A percentile compares a stretch with the other conserved stretches of the same genome.
Conservation (phyloP, 1,140 invertebrate species). For the Drosophila rhopaloa region DNA sequence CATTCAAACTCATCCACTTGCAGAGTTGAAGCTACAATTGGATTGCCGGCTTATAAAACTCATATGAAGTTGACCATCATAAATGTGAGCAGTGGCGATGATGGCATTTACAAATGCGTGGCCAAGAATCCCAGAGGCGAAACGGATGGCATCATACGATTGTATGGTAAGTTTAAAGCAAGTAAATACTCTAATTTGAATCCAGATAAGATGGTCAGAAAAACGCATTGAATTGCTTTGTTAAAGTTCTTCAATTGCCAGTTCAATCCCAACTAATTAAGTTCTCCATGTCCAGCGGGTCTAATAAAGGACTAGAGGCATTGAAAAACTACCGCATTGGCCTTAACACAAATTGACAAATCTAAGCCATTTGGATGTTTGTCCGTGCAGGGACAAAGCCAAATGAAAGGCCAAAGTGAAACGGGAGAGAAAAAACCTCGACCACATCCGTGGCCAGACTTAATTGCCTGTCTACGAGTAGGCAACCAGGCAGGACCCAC, state of each 20-base stretch:
- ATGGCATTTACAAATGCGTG: slow-evolving; percentile 94
- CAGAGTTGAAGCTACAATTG: slow-evolving; percentile 88
- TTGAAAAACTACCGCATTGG: slow-evolving; percentile 70
- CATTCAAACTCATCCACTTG: not conserved
- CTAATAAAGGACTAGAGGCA: slow-evolving; percentile 23
- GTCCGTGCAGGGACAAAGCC: slow-evolving; percentile 50
- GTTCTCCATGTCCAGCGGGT: slow-evolving; percentile 31
- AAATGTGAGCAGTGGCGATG: slow-evolving; percentile 91
- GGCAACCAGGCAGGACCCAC: slow-evolving; percentile 20
- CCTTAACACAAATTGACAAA: slow-evolving; percentile 79
- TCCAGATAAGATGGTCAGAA: slow-evolving; percentile 12
- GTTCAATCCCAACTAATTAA: slow-evolving; percentile 57
- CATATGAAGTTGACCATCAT: slow-evolving; percentile 93
- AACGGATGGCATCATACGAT: slow-evolving; percentile 94
- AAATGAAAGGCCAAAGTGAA: slow-evolving; percentile 36
- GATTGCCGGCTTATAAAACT: slow-evolving; percentile 91
- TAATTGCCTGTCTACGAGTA: slow-evolving; percentile 61
- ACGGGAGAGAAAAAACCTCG: slow-evolving; percentile 53
- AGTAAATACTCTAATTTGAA: slow-evolving; percentile 7
- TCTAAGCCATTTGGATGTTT: slow-evolving; percentile 67
- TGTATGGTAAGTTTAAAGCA: slow-evolving; percentile 91
- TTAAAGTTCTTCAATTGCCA: slow-evolving; percentile 17
- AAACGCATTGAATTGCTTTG: not conserved
- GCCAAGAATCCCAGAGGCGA: slow-evolving; percentile 96
- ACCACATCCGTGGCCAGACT: slow-evolving; percentile 58